Base-by-base conservation (phyloP, 2,888 invertebrate species). In the Baronia brevicornis region DNA sequence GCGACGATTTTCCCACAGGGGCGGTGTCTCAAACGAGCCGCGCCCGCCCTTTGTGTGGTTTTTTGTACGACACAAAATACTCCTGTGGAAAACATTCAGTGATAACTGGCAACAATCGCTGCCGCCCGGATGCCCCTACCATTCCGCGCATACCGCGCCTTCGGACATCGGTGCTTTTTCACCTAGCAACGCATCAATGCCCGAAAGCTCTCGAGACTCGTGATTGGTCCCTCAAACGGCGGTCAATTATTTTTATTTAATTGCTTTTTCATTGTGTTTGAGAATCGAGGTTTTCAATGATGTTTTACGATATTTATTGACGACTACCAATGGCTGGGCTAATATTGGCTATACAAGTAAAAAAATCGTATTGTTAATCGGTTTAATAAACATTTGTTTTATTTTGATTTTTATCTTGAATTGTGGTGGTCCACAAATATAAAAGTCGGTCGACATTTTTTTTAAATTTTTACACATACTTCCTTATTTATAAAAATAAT, bases 81-180 rank as follows among this genome's bases (percentile, higher is more conserved):
- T 64, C 70, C 71, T 59, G 72, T 75, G 79, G 73, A 82, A 80
- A 84, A 80, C 80, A 82, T 79, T 78, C 84, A 79, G 84, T 82
- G 82, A 84, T 84, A 84, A 80, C 84, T 79, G 80, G 80, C 68
- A 79, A 84, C 80, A 84, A 82, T 82, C 84, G 84, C 71, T 70
- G 80, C 79, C 78, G 82, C 70, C 65, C 82, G 85, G 84, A 84
- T 79, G 80, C 79, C 72, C 65, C 68, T 62, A 59, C 60, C 82
- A 84, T 84, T 80, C 84, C 82, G 45, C 70, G 71, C 82, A 82
- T 84, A 64, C 78, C 78, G 57, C 58, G 37, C 60, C n/a, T 56
- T 62, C 65, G 73, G 71, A 68, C 68, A 62, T 60, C 65, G 68
- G 56, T 69, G 68, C 78, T 84, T 84, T 84, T 84, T 82, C 82